Base-by-base conservation (phyloP, 2,888 invertebrate genomes). In the Plagodis pulveraria region DNA sequence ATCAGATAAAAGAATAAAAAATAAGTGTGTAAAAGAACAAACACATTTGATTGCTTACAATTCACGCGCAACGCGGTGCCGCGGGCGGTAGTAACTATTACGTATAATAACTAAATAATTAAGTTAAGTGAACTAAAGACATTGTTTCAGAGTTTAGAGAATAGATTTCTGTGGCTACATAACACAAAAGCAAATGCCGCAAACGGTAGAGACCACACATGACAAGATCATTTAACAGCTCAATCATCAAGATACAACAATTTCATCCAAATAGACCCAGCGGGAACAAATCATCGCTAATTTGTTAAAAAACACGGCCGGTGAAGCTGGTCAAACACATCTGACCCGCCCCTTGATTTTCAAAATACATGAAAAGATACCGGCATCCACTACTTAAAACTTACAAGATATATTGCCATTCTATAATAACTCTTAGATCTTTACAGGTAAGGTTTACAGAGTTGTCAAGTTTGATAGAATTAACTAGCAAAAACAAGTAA, bases 281-380 rank as follows among this genome's bases (percentile, higher is more conserved):
- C 71, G 62, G 47, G 64, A 76, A 78, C 77, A 77, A 83, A 79
- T 80, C 77, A 77, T 76, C 71, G 83, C 76, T 86, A 84, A 86
- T 86, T 83, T 83, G 86, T 83, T 76, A 71, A 82, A 80, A 80
- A 82, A 80, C 77, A 72, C 72, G 34, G 68, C 63, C 63, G 77
- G 75, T 77, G 74, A 70, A 66, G 53, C 67, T 66, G 71, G 65
- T 66, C 78, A 78, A 83, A 82, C 83, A 82, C 77, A 76, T 77
- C 76, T 73, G 76, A 67, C 72, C 74, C 75, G 71, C 73, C 72
- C 70, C 50, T 54, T 65, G 66, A 73, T 55, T 56, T 38, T 36
- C 53, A 42, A 55, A 54, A 52, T 51, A 77, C 71, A 65, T 76
- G 70, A 79, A 80, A 78, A 69, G 75, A 73, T 56, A 71, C 78